These are phyloP conservation scores for Oscarella lobularis DNA, from an alignment of 37 sponge, comb jelly and placozoan species.

Conservation along the genomic window DNA sequence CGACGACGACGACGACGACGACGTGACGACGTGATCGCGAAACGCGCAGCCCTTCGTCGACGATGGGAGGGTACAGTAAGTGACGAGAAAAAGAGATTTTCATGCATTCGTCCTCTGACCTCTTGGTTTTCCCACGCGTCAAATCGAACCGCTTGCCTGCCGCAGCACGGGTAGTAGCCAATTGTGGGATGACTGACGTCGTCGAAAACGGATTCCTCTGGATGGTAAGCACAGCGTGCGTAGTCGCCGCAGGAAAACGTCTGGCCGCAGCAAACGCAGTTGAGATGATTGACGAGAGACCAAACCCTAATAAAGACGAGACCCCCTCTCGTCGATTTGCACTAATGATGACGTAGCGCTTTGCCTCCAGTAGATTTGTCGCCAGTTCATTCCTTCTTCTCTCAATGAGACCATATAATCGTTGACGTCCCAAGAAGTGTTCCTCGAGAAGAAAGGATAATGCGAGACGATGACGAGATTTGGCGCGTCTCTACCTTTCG, in stretches of 20 bases:
- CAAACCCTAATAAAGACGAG: background rate
- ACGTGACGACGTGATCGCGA: slow-evolving; percentile 13
- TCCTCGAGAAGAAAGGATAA: background rate
- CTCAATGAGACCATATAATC: slow-evolving; percentile 2
- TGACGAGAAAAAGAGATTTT: too few relatives aligned
- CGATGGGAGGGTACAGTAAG: too few relatives aligned
- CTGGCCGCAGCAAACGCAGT: background rate
- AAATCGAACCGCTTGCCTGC: slow-evolving; percentile 11
- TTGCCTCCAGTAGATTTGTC: slow-evolving; percentile 33
- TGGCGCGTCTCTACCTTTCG: too few relatives aligned
- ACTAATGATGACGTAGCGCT: background rate
- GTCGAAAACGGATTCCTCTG: background rate
- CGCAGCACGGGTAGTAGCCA: slow-evolving; percentile 20
- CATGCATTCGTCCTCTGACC: too few relatives aligned
- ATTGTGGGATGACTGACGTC: slow-evolving; percentile 3
- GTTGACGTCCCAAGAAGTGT: slow-evolving; percentile 18
- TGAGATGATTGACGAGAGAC: background rate
- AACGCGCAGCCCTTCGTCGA: slow-evolving; percentile 16
- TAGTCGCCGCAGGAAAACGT: background rate
- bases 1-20: slow-evolving; percentile 6
- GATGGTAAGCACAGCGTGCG: background rate
- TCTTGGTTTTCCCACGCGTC: slow-evolving; percentile 5
- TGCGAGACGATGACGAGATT: too few relatives aligned
- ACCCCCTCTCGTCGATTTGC: too few relatives aligned
- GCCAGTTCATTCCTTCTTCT: slow-evolving; percentile 4